Evolutionary conservation across 2,113 vertebrate genomes (phyloP), one percentile per base, ranked within the genome.

Genomic region (Symphodus melops): DNA sequence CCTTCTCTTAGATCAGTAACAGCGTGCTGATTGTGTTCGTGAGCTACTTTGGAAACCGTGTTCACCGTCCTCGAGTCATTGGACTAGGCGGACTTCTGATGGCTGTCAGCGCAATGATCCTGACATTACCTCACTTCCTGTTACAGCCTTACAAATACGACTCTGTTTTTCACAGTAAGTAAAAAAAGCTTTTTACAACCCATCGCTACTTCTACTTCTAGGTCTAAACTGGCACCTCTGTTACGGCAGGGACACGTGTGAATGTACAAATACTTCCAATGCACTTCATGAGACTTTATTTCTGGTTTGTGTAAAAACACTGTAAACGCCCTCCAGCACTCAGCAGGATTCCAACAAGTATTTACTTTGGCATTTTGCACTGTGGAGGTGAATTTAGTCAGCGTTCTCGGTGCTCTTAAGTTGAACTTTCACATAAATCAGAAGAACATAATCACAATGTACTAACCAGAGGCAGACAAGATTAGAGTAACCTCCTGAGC

Each of bases 111-210:
- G 95, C 97, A 0, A 89, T 97, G 77, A 82, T 99, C 61, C 94
- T 99, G 44, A 95, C 97, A n/a, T 91, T 99, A 79, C 97, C 98
- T 17, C 98, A 99, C 92, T 99, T 99, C 88, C 68, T 99, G 1
- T 97, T 96, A 0, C 90, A 93, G 23, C 94, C 92, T 2, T 98
- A 99, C 1, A 71, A 93, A n/a, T 97, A 95, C 67, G 86, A 88
- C 91, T 91, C 91, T 0, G 88, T 86, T 9, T 36, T 92, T 8
- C 79, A 92, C 72, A 90, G 95, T 95, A 84, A 93, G 91, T 49
- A 51, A 0, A 44, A 25, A 61, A 19, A 23, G n/a, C 25, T 10
- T 5, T 55, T 23, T 0, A 56, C 9, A 14, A 57, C 2, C 1
- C 25, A 20, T 6, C 7, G 19, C 48, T 52, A 63, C 51, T 49